Base-by-base conservation (phyloP, 1,140 invertebrate species). In the Heterodera carotae region DNA sequence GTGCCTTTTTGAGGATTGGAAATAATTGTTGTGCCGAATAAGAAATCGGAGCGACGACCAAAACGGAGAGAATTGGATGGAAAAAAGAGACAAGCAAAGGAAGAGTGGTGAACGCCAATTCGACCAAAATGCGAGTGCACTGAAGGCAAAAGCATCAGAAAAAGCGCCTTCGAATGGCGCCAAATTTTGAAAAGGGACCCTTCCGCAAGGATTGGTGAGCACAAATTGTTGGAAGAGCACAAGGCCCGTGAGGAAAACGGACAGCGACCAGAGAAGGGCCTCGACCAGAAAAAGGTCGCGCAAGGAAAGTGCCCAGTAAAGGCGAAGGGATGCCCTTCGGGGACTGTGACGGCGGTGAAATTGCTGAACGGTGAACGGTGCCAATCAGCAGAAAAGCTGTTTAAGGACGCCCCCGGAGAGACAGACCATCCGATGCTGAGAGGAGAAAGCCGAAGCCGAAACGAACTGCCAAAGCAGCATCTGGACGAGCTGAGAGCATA, bases 101-200 rank as follows among this genome's bases (percentile, higher is more conserved):
- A 29, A 74, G 36, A 22, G 72, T 74, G 59, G 72, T 74, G 27
- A 74, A 74, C 7, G 72, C 34, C 25, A 74, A 74, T 31, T 74
- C 72, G 56, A 74, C 56, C 22, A 64, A 22, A n/a, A 74, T 2
- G 15, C 64, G 72, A 34, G 72, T 74, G 29, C 72, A 74, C 72
- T 74, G 6, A 0, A 12, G 39, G 27, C n/a, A 64, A 56, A 22
- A 25, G 29, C 29, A 70, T 29, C 31, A 12, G 10, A 2, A 43
- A 31, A 31, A 10, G 27, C 2, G 31, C 39, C 15, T 15, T 34
- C 36, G 60, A n/a, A n/a, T 15, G 15, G 62, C 15, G 29, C 60
- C 59, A 25, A 25, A 15, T 62, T n/a, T 4, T 18, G 12, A 66
- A 27, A 22, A 60, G n/a, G 15, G 15, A 74, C 72, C 39, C 34